A percentile compares a stretch with the other conserved stretches of the same genome.
Evolutionary conservation across 2,797 vertebrate genomes (phyloP).

Genomic region (Phyllotis vaccarum): DNA sequence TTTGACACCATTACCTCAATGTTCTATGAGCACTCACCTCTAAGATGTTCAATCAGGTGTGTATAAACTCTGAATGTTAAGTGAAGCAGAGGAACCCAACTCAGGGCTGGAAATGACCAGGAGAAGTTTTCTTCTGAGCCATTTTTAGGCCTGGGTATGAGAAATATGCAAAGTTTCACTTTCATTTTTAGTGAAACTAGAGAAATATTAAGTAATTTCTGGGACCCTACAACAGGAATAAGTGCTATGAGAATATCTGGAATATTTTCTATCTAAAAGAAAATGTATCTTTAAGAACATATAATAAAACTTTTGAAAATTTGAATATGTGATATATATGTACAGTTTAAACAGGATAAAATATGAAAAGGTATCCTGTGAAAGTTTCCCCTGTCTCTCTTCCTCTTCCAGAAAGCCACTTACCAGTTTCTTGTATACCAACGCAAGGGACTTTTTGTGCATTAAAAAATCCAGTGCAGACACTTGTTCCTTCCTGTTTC

Average conservation of each 20-base stretch:
- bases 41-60: not conserved
- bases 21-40: not conserved
- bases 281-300: not conserved
- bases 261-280: conserved; percentile 9
- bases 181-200: conserved; percentile 61
- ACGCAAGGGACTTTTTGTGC: not conserved
- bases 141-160: not conserved
- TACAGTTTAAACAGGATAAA: not conserved
- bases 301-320: not conserved
- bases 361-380: conserved; percentile 7
- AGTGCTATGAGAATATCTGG: not conserved
- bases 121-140: not conserved
- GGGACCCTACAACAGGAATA: not conserved
- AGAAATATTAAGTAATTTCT: not conserved
- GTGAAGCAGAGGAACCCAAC: not conserved
- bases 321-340: not conserved
- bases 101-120: not conserved
- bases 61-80: not conserved
- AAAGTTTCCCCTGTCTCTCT: not conserved
- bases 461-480: not conserved
- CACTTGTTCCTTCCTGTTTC: not conserved
- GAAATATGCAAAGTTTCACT: conserved; percentile 52
- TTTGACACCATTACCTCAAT: not conserved
- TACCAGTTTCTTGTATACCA: conserved; percentile 7
- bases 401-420: not conserved